Conservation (phyloP, 2,113 vertebrate species). For the Grus americana region DNA sequence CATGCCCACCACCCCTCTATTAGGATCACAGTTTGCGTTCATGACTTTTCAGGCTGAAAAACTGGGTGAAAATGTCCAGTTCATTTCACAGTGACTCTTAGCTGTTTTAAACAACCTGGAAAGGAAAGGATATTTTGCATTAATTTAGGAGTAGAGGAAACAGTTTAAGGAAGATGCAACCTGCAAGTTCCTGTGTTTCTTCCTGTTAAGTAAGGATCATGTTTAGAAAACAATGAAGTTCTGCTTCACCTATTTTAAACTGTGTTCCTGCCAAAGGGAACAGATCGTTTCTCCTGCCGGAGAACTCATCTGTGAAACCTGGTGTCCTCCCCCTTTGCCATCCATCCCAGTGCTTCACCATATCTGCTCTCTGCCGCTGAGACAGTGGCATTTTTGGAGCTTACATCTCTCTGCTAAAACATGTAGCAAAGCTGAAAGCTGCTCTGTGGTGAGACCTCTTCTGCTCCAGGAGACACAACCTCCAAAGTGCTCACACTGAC, state of each 20-base stretch:
- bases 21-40: not conserved
- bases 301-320: not conserved
- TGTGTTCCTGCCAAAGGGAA: not conserved
- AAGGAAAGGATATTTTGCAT: not conserved
- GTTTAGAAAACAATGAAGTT: conserved; percentile 15
- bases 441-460: not conserved
- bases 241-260: not conserved
- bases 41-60: not conserved
- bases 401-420: not conserved
- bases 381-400: not conserved
- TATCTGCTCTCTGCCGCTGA: rapidly evolving
- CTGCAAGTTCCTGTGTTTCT: conserved; percentile 16
- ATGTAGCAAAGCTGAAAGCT: not conserved
- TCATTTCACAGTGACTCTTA: not conserved
- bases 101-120: not conserved
- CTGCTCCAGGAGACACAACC: not conserved
- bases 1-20: not conserved
- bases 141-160: conserved; percentile 10
- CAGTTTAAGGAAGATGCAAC: conserved; percentile 36
- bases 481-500: not conserved
- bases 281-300: not conserved
- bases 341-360: not conserved
- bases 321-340: not conserved
- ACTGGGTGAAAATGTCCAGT: not conserved
- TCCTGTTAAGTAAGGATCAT: conserved; percentile 1